A percentile compares a stretch with the other conserved stretches of the same genome.
Evolutionary conservation across 23 tunicate genomes (phyloP).

Genomic region (Oikopleura dioica): DNA sequence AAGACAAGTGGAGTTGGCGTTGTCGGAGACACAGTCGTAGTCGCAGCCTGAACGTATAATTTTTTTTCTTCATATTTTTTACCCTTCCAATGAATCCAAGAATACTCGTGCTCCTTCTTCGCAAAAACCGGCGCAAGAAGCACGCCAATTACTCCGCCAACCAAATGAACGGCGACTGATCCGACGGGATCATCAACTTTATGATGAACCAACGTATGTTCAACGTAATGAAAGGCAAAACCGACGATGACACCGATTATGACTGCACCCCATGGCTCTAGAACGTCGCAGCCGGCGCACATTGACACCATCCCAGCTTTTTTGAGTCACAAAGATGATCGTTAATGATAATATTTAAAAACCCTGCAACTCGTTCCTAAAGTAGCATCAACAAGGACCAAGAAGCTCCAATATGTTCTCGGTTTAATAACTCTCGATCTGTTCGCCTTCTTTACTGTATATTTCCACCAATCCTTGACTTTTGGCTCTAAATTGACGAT

Average conservation of each 20-base stretch:
- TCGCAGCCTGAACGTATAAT: conserved; percentile 11
- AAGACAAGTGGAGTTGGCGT: background rate
- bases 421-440: conserved; percentile 14
- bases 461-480: background rate
- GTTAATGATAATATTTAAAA: no score
- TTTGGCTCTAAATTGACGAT: no score
- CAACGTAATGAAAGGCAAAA: conserved; percentile 13
- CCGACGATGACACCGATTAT: conserved; percentile 21
- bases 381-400: background rate
- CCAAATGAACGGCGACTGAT: conserved; percentile 26
- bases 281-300: conserved; percentile 27
- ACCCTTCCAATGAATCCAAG: conserved; percentile 4
- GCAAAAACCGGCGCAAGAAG: conserved; percentile 20
- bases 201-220: conserved; percentile 12
- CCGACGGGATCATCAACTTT: conserved; percentile 24
- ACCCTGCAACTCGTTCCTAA: no score
- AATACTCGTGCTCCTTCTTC: background rate
- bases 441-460: background rate
- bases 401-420: background rate
- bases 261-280: conserved; percentile 22
- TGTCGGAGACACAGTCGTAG: background rate
- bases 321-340: no score
- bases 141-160: conserved; percentile 20
- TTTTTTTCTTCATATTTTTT: no score
- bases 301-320: conserved; percentile 30